A percentile compares a stretch with the other conserved stretches of the same genome.
phyloP scores from a whole-genome alignment of 2,797 vertebrate genomes.

The Myripristis jacobus region DNA sequence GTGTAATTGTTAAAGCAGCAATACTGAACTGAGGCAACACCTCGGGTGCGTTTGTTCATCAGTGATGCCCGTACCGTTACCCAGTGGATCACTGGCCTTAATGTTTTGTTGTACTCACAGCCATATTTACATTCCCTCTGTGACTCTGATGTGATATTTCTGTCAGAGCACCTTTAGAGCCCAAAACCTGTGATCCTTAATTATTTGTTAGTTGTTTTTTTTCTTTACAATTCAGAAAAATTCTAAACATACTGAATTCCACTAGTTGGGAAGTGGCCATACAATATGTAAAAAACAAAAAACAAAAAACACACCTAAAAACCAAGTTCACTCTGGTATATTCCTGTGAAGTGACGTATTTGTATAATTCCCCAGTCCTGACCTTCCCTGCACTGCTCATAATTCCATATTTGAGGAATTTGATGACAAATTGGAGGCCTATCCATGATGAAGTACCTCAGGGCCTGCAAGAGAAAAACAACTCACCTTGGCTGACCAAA shows the following conservation, averaged over 20 bases:
- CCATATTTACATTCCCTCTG: conserved; percentile 9
- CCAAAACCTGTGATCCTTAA: neutral
- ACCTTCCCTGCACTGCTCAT: neutral
- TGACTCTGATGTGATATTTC: conserved; percentile 17
- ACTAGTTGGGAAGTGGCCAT: neutral
- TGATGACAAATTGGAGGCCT: neutral
- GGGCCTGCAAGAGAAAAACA: neutral
- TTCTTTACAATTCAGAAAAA: neutral
- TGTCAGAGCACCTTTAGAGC: too few relatives aligned
- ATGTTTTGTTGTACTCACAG: conserved; percentile 30
- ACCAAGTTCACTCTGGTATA: too few relatives aligned
- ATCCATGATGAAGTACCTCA: neutral
- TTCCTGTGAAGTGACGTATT: too few relatives aligned
- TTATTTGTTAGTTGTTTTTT: neutral
- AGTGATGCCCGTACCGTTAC: conserved; percentile 7
- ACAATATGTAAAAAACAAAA: neutral
- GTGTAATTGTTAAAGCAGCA: conserved; percentile 44
- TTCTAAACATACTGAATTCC: neutral
- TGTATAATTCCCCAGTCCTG: neutral
- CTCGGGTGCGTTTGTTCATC: conserved; percentile 35
- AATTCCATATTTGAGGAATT: neutral
- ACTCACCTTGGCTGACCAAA: conserved; percentile 3
- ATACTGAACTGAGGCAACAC: conserved; percentile 17
- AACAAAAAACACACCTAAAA: neutral
- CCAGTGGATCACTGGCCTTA: conserved; percentile 6